Evolutionary conservation across 2,797 vertebrate genomes (phyloP).

Genomic region (Sarcoramphus papa): DNA sequence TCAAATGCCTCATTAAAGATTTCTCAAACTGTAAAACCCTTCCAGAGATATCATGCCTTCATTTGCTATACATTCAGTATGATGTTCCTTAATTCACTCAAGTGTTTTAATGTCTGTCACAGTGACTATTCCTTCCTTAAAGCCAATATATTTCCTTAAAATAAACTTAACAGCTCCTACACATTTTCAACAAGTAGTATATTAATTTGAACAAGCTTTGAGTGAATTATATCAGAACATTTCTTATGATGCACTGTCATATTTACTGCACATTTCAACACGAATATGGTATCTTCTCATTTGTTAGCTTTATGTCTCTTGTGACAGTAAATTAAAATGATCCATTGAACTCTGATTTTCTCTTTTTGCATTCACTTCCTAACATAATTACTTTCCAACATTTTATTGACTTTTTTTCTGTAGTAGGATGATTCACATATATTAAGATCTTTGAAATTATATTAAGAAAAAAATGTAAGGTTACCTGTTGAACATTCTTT

Average conservation of each 20-base stretch:
- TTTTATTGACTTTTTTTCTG: slow-evolving; percentile 28
- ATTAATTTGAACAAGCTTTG: slow-evolving; percentile 52
- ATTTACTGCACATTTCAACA: slow-evolving; percentile 49
- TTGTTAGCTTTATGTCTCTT: slow-evolving; percentile 39
- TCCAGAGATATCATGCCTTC: slow-evolving; percentile 43
- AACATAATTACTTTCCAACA: slow-evolving; percentile 16
- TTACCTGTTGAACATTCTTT: slow-evolving; percentile 2
- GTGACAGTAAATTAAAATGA: slow-evolving; percentile 56
- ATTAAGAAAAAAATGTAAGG: not conserved
- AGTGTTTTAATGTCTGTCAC: slow-evolving; percentile 55
- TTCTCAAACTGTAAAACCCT: slow-evolving; percentile 46
- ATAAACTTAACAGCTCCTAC: slow-evolving; percentile 47
- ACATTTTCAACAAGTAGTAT: slow-evolving; percentile 42
- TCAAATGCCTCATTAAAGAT: slow-evolving; percentile 64
- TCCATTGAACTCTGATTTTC: slow-evolving; percentile 65
- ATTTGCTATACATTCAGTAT: slow-evolving; percentile 24
- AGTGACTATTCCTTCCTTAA: slow-evolving; percentile 32
- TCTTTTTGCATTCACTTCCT: slow-evolving; percentile 42
- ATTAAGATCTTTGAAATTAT: not conserved
- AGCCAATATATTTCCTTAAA: slow-evolving; percentile 53
- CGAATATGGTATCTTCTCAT: slow-evolving; percentile 14
- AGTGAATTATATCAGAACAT: slow-evolving; percentile 45
- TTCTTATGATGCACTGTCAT: slow-evolving; percentile 47
- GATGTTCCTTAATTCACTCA: slow-evolving; percentile 40
- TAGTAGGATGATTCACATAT: not conserved